These are phyloP conservation scores for Chionomys nivalis DNA, from an alignment of 2,113 vertebrate genomes.

Conservation along the genomic window DNA sequence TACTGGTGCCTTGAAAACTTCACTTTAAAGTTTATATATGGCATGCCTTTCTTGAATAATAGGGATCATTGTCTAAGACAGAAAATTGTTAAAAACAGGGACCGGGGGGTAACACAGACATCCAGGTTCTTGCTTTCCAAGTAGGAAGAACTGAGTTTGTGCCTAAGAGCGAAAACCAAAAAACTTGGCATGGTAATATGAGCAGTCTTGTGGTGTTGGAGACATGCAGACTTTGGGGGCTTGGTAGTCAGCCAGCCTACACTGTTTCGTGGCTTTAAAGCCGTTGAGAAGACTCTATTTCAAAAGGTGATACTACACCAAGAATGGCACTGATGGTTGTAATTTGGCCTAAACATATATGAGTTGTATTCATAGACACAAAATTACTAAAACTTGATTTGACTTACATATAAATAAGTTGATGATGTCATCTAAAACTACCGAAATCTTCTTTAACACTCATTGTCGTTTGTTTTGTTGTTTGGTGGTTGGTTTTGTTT, in stretches of 20 bases:
- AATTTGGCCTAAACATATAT: not conserved
- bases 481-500: not conserved
- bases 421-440: not conserved
- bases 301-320: not conserved
- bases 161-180: not conserved
- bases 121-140: not conserved
- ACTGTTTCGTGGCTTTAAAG: not conserved
- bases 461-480: not conserved
- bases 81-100: not conserved
- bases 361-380: not conserved
- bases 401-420: not conserved
- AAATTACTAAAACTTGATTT: not conserved
- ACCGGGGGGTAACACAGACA: not conserved
- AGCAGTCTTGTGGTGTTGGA: not conserved
- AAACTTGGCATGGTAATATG: not conserved
- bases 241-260: not conserved
- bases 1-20: not conserved
- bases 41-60: not conserved
- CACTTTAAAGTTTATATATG: not conserved
- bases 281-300: not conserved
- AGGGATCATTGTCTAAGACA: not conserved
- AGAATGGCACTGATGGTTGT: not conserved
- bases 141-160: not conserved
- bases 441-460: not conserved
- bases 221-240: not conserved